A percentile compares a stretch with the other conserved stretches of the same genome.
Evolutionary conservation across 2,113 vertebrate genomes (phyloP).

Genomic region (Ageneiosus marmoratus): DNA sequence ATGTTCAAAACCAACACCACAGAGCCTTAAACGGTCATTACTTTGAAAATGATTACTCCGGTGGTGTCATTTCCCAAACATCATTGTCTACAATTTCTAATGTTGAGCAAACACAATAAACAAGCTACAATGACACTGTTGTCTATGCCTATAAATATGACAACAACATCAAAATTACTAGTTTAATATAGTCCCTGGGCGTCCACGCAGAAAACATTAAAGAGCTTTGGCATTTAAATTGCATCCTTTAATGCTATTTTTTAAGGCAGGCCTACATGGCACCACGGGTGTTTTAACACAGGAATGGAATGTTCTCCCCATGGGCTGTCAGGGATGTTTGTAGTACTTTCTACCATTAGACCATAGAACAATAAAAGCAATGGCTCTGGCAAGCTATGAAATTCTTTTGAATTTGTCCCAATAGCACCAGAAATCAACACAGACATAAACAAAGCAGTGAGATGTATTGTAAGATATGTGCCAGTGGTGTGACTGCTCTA

Average conservation of each 20-base stretch:
- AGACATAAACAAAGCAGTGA: slow-evolving; percentile 12
- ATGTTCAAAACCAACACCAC: slow-evolving; percentile 11
- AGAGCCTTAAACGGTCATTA: slow-evolving; percentile 8
- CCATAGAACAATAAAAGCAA: slow-evolving; percentile 50
- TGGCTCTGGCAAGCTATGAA: slow-evolving; percentile 18
- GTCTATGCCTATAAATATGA: slow-evolving; percentile 3
- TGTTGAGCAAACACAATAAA: background rate
- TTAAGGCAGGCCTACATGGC: slow-evolving; percentile 6
- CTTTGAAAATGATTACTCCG: background rate
- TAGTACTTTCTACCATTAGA: slow-evolving; percentile 57
- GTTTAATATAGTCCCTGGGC: background rate
- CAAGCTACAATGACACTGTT: background rate
- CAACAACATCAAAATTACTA: background rate
- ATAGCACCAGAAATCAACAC: slow-evolving; percentile 54
- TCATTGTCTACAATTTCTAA: background rate
- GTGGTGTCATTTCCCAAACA: background rate
- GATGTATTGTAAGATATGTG: slow-evolving; percentile 50
- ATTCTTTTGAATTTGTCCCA: slow-evolving; percentile 66
- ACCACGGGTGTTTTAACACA: slow-evolving; percentile 52
- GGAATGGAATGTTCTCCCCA: slow-evolving; percentile 63
- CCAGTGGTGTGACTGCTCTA: slow-evolving; percentile 16
- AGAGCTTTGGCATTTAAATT: slow-evolving; percentile 11
- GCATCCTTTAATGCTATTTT: slow-evolving; percentile 18
- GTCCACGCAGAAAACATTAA: background rate
- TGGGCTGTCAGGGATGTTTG: slow-evolving; percentile 44